Evolutionary conservation across 2,888 invertebrate genomes (phyloP), one percentile per base, ranked within the genome.

Genomic region (Cyaniris semiargus): DNA sequence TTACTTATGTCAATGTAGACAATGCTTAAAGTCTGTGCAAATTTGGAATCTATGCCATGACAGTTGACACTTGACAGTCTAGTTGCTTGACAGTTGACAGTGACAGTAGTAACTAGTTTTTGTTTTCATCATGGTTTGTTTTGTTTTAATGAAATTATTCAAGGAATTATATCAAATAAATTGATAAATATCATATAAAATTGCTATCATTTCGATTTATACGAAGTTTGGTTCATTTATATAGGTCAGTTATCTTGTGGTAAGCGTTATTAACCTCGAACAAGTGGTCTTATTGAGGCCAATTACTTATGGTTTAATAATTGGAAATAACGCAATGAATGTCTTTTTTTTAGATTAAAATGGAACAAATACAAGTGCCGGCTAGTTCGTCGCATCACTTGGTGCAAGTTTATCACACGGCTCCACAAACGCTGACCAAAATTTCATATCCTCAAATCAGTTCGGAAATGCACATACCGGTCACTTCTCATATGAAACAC

Each of bases 321-420:
- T 23, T 71, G 0, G 3, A 3, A 34, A n/a, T 71, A 38, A 13
- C n/a, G 10, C 13, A 21, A 44, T 21, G 0, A 71, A 1, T 23
- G 6, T 38, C 15, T 4, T 27, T 66, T n/a, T 66, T 66, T 66
- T 15, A 66, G 66, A 23, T 34, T 38, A 75, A n/a, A 76, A 93
- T 93, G 93, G 92, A 93, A 13, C 91, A 89, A 78, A 83, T 92
- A 70, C 92, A 90, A 80, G 80, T 85, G 0, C 79, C 86, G 74
- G 77, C 80, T 21, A 82, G 84, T 78, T 86, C 92, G 78, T 89
- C 92, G 0, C 93, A 92, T 78, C 93, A 92, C 79, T 85, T 93
- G 21, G 87, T 93, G 4, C 93, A 91, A 81, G 88, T 93, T 0
- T 92, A 89, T 80, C 89, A 90, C 80, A 87, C 89, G 0, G 81